Percentiles rank a stretch among this genome's conserved stretches.
Conservation (phyloP, 2,888 invertebrate species). For the Drosophila birchii region DNA sequence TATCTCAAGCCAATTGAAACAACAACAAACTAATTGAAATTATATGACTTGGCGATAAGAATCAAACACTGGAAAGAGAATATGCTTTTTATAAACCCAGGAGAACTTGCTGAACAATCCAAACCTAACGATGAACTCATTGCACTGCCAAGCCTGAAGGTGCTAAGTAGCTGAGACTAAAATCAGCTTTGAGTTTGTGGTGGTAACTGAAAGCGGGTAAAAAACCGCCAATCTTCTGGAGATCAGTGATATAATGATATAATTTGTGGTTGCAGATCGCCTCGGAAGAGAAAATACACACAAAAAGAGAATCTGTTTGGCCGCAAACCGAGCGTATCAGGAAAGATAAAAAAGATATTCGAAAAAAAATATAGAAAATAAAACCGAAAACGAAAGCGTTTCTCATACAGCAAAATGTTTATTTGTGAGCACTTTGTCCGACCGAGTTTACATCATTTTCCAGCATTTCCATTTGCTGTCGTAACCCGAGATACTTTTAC, state of each 20-base stretch:
- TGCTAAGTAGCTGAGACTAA: constrained; percentile 53
- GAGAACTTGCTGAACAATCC: constrained; percentile 40
- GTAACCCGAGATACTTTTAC: constrained; percentile 59
- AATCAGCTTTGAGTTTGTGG: constrained; percentile 13
- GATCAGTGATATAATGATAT: constrained; percentile 22
- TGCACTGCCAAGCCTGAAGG: constrained; percentile 46
- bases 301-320: constrained; percentile 57
- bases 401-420: constrained; percentile 37
- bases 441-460: constrained; percentile 30
- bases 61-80: constrained; percentile 45
- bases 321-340: constrained; percentile 48
- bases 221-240: constrained; percentile 12
- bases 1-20: constrained; percentile 25
- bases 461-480: constrained; percentile 49
- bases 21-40: constrained; percentile 67
- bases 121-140: constrained; percentile 68
- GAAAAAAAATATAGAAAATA: constrained; percentile 20
- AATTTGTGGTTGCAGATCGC: constrained; percentile 8
- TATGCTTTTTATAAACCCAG: neutral
- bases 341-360: constrained; percentile 29
- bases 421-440: constrained; percentile 54
- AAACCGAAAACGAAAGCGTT: constrained; percentile 49
- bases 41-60: constrained; percentile 68
- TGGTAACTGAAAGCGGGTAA: constrained; percentile 4
- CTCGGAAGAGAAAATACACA: constrained; percentile 11